Base-by-base conservation (phyloP, 1,140 invertebrate genomes). In the Hylaeus anthracinus region DNA sequence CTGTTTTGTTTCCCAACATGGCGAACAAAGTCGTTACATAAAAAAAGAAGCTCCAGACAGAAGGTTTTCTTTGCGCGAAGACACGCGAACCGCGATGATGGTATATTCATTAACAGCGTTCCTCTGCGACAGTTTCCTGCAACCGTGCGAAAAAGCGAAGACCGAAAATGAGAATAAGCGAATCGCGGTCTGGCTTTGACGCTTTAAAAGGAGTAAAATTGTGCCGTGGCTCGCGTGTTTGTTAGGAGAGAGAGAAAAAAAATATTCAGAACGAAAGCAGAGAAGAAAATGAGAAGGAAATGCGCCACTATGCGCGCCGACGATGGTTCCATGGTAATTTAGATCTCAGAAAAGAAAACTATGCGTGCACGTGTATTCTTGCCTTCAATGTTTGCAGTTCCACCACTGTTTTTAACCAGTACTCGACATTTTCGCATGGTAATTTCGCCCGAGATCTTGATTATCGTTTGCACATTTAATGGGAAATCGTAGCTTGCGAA, bases 21-120 rank as follows among this genome's bases (percentile, higher is more conserved):
- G 45, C 2, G 45, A 1, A 48, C 8, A 48, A 48, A 48, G 45
- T 5, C 1, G 45, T 72, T 51, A 55, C 1, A 26, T 12, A 14
- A 26, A 72, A 70, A 78, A 65, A 76, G 37, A 48, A 66, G 58
- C 58, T 26, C 58, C 55, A 45, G 76, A 65, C 12, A 14, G n/a
- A 15, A 43, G 55, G 37, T 64, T 71, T 82, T 87, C 74, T 76
- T 75, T 87, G 26, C 85, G 69, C 55, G 55, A 15, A 41, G 82
- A 79, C 60, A 70, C 58, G 75, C 60, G 58, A 9, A 8, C 9
- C 58, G 48, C 65, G 60, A 82, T 75, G 88, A 82, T 63, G 71
- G 63, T 81, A 88, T 84, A 88, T 86, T 86, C 82, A 83, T 88
- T 85, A 83, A 82, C 60, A 60, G 43, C 9, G 76, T 61, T 79